Evolutionary conservation across 2,797 vertebrate genomes (phyloP), one percentile per base, ranked within the genome.

Genomic region (Lithobates sylvaticus): DNA sequence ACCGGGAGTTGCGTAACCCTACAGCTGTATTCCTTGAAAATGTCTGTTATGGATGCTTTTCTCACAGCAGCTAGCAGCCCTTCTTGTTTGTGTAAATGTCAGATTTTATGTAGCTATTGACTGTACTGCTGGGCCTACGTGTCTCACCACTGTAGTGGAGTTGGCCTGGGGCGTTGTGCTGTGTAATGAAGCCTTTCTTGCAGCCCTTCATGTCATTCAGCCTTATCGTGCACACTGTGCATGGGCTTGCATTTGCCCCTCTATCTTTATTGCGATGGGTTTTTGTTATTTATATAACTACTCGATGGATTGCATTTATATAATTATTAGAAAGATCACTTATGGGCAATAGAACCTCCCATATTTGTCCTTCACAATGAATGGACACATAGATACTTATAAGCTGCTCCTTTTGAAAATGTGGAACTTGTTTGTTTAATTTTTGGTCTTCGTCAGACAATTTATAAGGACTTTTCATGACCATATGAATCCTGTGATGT

Each of bases 11-110:
- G 0, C 76, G 36, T 86, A 88, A 89, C 39, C 78, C 87, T 82
- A 7, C 3, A 1, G 0, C 81, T 69, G 9, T 72, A 12, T 83
- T 81, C 79, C 88, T 91, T 90, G 89, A 84, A 88, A 89, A 64
- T 0, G 4, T 80, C 88, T 85, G 86, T 91, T 89, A 82, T 83
- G 91, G 89, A 85, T 91, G 85, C 89, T 92, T 91, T 88, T 92
- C 88, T 90, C 78, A 74, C 86, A 91, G 92, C 88, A 86, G 68
- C 90, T 78, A 89, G 89, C 88, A 90, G 67, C 85, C 88, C 84
- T 90, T 89, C 84, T 89, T 91, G 83, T 93, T 91, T 76, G 64
- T 89, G 91, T 92, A 90, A 90, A 89, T 92, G 89, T 93, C 91
- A 91, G 87, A 82, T 83, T 88, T 88, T 83, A 83, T 89, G 88